Percentiles rank a stretch among this genome's conserved stretches.
These are phyloP conservation scores for Monopis laevigella DNA, from an alignment of 2,888 invertebrate genomes.

Conservation along the genomic window DNA sequence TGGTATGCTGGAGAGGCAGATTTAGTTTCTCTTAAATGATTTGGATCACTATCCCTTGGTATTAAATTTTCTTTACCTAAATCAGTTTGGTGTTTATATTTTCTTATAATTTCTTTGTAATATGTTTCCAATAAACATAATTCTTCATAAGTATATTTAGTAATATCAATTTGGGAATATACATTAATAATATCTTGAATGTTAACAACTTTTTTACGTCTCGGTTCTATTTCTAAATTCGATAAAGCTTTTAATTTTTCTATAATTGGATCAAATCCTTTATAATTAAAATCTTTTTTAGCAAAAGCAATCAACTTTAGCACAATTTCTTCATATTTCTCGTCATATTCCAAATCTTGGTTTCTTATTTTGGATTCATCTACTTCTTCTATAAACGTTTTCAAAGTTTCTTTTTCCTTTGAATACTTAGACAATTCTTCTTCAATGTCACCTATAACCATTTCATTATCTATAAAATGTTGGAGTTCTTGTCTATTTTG, in stretches of 20 bases:
- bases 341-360: slow-evolving; percentile 47
- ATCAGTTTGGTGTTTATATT: slow-evolving; percentile 36
- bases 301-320: slow-evolving; percentile 54
- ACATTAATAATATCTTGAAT: slow-evolving; percentile 50
- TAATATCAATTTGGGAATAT: slow-evolving; percentile 49
- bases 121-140: slow-evolving; percentile 52
- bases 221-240: slow-evolving; percentile 39
- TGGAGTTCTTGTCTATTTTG: slow-evolving; percentile 52
- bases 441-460: slow-evolving; percentile 47
- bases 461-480: slow-evolving; percentile 53
- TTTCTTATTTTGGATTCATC: slow-evolving; percentile 48
- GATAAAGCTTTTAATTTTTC: slow-evolving; percentile 47
- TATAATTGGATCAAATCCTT: slow-evolving; percentile 60
- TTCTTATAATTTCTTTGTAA: slow-evolving; percentile 54
- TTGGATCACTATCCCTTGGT: slow-evolving; percentile 45
- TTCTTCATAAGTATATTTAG: slow-evolving; percentile 55
- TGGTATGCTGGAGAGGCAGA: slow-evolving; percentile 28
- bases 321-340: slow-evolving; percentile 58
- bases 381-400: slow-evolving; percentile 52
- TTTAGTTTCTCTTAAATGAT: slow-evolving; percentile 26
- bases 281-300: slow-evolving; percentile 53
- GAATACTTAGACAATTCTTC: slow-evolving; percentile 42
- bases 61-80: slow-evolving; percentile 15
- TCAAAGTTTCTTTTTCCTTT: slow-evolving; percentile 43
- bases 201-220: slow-evolving; percentile 39